Percentiles rank a stretch among this genome's conserved stretches.
Evolutionary conservation across 2,797 vertebrate species (phyloP).

Genomic region (Anolis apletophallus): DNA sequence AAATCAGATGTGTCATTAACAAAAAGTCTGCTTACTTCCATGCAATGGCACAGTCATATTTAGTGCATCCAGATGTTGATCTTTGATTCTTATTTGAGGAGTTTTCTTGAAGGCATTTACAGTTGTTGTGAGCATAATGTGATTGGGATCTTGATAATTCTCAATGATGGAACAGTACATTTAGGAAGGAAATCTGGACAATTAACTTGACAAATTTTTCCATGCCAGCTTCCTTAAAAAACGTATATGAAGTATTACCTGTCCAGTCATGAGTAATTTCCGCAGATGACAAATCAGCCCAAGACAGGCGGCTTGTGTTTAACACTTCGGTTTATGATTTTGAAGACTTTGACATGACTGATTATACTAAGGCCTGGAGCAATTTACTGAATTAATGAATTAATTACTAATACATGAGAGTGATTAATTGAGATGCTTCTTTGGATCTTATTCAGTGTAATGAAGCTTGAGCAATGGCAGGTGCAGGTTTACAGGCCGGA

Average conservation of each 20-base stretch:
- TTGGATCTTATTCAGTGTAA: conserved; percentile 69
- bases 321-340: conserved; percentile 73
- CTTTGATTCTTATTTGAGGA: conserved; percentile 12
- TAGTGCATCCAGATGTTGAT: neutral
- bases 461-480: conserved; percentile 69
- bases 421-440: conserved; percentile 75
- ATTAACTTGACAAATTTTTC: conserved; percentile 72
- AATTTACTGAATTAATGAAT: conserved; percentile 78
- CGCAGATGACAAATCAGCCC: conserved; percentile 72
- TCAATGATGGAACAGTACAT: conserved; percentile 53
- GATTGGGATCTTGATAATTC: conserved; percentile 56
- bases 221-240: conserved; percentile 59
- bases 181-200: conserved; percentile 65
- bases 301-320: conserved; percentile 67
- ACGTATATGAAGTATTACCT: conserved; percentile 65
- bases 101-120: conserved; percentile 51
- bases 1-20: neutral
- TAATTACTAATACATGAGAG: conserved; percentile 72
- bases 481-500: conserved; percentile 53
- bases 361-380: conserved; percentile 69
- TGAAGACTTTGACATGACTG: conserved; percentile 73
- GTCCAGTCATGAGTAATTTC: conserved; percentile 63
- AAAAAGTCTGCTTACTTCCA: neutral
- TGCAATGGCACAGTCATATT: neutral
- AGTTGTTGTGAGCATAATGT: conserved; percentile 57